phyloP scores from a whole-genome alignment of 2,113 vertebrate species.

The Rafetus swinhoei region DNA sequence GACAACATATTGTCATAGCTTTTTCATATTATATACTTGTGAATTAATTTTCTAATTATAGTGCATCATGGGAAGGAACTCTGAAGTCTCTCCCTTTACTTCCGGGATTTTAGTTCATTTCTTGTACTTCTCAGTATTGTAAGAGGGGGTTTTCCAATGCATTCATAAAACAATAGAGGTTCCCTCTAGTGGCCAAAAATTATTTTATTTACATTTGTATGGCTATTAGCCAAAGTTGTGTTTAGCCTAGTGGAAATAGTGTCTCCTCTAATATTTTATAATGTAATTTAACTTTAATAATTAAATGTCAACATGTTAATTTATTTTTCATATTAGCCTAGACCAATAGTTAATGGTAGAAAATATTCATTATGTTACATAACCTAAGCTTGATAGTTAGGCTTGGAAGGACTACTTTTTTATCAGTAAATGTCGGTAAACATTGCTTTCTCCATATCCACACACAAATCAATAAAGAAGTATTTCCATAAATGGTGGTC shows the following conservation, averaged over 20 bases:
- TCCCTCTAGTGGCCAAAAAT: slow-evolving; percentile 44
- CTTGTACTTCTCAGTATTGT: neutral
- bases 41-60: neutral
- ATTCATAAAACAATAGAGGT: neutral
- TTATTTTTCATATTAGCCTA: neutral
- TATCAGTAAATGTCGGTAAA: neutral
- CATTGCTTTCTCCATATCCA: neutral
- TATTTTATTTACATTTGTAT: neutral
- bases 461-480: neutral
- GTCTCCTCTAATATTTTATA: accelerated
- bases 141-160: neutral
- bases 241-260: accelerated
- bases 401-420: neutral
- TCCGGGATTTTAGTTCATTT: neutral
- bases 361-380: neutral
- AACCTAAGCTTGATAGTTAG: neutral
- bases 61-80: neutral
- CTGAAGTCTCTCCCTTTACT: neutral
- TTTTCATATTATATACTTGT: accelerated
- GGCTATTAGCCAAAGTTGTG: accelerated
- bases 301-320: neutral
- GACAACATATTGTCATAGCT: accelerated
- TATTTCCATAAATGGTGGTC: neutral
- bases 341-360: neutral
- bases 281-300: neutral